Evolutionary conservation across 2,113 vertebrate genomes (phyloP), one percentile per base, ranked within the genome.

Genomic region (Otocyon megalotis): DNA sequence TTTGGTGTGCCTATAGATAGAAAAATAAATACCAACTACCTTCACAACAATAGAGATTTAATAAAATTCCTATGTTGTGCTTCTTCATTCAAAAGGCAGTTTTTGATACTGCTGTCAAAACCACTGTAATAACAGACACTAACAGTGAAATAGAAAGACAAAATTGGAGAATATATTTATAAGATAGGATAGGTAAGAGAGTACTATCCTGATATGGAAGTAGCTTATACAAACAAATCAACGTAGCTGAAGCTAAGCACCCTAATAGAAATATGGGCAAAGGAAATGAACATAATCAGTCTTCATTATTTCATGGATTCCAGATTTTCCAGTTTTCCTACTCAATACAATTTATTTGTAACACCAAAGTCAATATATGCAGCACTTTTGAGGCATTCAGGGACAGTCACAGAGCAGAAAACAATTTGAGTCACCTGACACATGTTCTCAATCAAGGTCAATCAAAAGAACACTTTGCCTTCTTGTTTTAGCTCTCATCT

Each of bases 1-100:
- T 48, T 72, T 97, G 97, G 37, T 97, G 90, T 26, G 91, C 91
- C 98, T 97, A 2, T 54, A 93, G 12, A 79, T 79, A 67, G 0
- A 60, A n/a, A 67, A 56, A 90, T 63, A 94, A 86, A 87, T 65
- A 54, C 32, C 74, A 76, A 10, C 22, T 28, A 77, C 20, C 48
- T 30, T 71, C 26, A 43, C 48, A 54, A 17, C 32, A 26, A 53
- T 1, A 63, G 60, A 94, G 69, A 65, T 32, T 58, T 71, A 90
- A 92, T 19, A 48, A 84, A 43, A 35, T 71, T n/a, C 79, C 30
- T 19, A 5, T 30, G 2, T 30, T 60, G 43, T 65, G 43, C 6
- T 37, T 53, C 28, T 14, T 50, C 19, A 37, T 53, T 53, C 72
- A 58, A 82, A 95, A 92, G 65, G 48, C 48, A 37, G 32, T 92